Conservation (phyloP, 2,113 vertebrate genomes). For the Notechis scutatus region DNA sequence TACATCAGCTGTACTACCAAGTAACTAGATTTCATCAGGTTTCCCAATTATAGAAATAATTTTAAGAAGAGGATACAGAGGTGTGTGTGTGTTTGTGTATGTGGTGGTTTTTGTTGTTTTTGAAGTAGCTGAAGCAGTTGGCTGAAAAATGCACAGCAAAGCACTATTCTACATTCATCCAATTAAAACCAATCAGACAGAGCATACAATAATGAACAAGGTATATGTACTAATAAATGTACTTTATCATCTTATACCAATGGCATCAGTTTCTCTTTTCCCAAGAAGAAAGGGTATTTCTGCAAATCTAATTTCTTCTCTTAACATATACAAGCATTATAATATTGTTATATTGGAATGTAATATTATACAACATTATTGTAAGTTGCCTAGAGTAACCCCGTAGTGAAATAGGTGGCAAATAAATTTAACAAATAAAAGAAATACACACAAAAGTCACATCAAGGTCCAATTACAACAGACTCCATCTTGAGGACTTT, state of each 20-base stretch:
- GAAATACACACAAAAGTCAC: not conserved
- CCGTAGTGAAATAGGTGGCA: not conserved
- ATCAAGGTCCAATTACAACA: not conserved
- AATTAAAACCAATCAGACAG: not conserved
- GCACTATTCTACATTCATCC: not conserved
- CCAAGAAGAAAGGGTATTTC: not conserved
- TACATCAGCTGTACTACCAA: not conserved
- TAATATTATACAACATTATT: not conserved
- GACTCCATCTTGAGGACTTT: not conserved
- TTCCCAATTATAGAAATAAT: not conserved
- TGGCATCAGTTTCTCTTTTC: not conserved
- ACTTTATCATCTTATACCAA: not conserved
- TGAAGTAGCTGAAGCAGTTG: not conserved
- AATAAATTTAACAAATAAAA: not conserved
- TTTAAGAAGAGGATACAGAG: not conserved
- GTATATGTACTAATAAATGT: not conserved
- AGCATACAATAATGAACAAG: not conserved
- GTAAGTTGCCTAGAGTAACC: not conserved
- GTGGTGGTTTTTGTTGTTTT: not conserved
- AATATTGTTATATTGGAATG: not conserved
- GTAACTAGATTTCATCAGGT: not conserved
- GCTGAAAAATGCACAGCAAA: not conserved
- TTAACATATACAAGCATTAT: not conserved
- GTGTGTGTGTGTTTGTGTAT: not conserved
- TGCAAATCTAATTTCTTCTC: not conserved